phyloP scores from a whole-genome alignment of 2,888 invertebrate species.

The Colletes collaris region DNA sequence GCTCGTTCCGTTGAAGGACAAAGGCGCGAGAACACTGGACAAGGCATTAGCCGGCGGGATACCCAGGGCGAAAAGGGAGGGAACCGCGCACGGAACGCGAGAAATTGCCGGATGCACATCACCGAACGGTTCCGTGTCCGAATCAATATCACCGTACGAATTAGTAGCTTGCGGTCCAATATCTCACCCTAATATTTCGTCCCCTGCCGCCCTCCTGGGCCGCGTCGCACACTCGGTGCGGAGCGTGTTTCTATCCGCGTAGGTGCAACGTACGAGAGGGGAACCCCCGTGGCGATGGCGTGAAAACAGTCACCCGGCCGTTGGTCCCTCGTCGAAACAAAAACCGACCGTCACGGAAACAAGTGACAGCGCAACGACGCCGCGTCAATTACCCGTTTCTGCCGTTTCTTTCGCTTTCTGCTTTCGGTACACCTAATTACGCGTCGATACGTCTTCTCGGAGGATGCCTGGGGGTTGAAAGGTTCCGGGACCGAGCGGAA shows the following conservation, averaged over 20 bases:
- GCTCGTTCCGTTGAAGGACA: constrained; percentile 46
- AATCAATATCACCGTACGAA: constrained; percentile 77
- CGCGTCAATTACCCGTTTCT: constrained; percentile 77
- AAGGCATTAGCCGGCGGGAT: constrained; percentile 41
- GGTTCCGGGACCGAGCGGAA: neutral
- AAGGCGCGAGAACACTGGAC: constrained; percentile 32
- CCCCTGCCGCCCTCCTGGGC: constrained; percentile 47
- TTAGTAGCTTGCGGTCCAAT: constrained; percentile 79
- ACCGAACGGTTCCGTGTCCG: constrained; percentile 68
- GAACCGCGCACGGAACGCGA: constrained; percentile 38
- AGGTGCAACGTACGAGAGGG: constrained; percentile 37
- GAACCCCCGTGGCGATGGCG: constrained; percentile 77
- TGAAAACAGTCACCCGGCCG: constrained; percentile 75
- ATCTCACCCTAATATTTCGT: constrained; percentile 77
- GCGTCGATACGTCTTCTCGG: constrained; percentile 38
- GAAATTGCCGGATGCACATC: constrained; percentile 71
- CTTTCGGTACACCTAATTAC: constrained; percentile 65
- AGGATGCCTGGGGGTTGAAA: constrained; percentile 11
- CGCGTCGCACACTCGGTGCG: constrained; percentile 12
- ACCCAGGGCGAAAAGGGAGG: constrained; percentile 9
- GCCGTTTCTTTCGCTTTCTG: constrained; percentile 39
- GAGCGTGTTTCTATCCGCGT: constrained; percentile 56
- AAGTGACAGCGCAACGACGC: constrained; percentile 78
- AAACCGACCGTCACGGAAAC: constrained; percentile 75
- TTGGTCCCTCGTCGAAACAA: constrained; percentile 63